Conservation (phyloP, 2,113 vertebrate species). For the Callionymus lyra region DNA sequence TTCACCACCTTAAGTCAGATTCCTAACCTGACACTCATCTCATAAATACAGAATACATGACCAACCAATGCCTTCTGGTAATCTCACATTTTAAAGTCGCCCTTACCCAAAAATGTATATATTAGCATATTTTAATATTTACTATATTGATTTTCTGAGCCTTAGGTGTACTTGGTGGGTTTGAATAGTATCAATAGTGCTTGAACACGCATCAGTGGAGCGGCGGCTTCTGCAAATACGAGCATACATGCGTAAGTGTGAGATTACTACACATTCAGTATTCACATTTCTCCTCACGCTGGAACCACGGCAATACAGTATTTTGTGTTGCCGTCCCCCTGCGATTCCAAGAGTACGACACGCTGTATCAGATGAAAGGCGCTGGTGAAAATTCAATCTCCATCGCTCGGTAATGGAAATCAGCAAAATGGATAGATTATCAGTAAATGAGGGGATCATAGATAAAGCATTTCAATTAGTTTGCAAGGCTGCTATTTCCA, state of each 20-base stretch:
- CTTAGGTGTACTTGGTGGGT: constrained; percentile 11
- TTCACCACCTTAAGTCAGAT: too few species aligned
- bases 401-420: constrained; percentile 52
- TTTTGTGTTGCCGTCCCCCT: constrained; percentile 21
- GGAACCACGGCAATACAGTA: constrained; percentile 37
- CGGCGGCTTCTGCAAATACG: constrained; percentile 23
- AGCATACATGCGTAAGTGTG: constrained; percentile 35
- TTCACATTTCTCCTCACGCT: constrained; percentile 30
- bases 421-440: constrained; percentile 46
- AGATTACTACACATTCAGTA: constrained; percentile 34
- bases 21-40: too few species aligned
- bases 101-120: too few species aligned
- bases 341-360: constrained; percentile 43
- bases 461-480: constrained; percentile 64
- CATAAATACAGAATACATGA: too few species aligned
- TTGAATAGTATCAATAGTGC: constrained; percentile 6
- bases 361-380: constrained; percentile 38
- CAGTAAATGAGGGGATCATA: constrained; percentile 53
- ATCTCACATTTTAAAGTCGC: too few species aligned
- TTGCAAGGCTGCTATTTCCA: constrained; percentile 56
- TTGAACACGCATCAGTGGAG: constrained; percentile 8
- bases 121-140: too few species aligned
- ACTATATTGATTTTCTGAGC: too few species aligned
- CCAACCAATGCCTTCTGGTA: too few species aligned
- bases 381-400: constrained; percentile 40